Percentiles rank a stretch among this genome's conserved stretches.
phyloP scores from a whole-genome alignment of 2,888 invertebrate genomes.

The Adelognathus sp. region DNA sequence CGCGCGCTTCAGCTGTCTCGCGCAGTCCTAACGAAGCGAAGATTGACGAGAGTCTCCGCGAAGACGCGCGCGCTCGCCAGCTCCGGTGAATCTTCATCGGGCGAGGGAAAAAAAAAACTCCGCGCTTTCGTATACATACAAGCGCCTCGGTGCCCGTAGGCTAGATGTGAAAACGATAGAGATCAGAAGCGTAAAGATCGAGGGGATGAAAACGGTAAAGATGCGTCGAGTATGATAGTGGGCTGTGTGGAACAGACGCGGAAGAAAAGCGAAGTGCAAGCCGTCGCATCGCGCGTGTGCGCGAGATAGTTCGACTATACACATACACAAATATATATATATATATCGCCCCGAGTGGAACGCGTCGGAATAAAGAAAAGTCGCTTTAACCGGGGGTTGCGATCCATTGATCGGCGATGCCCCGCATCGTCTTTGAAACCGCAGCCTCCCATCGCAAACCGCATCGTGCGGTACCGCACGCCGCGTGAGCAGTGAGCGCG shows the following conservation, averaged over 20 bases:
- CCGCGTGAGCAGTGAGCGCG: constrained; percentile 9
- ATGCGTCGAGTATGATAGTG: neutral
- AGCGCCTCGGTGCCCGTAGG: neutral
- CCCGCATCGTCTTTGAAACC: constrained; percentile 56
- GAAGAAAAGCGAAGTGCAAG: constrained; percentile 37
- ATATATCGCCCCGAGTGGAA: constrained; percentile 51
- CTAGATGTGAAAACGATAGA: constrained; percentile 46
- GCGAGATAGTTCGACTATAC: constrained; percentile 34
- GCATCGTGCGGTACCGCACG: constrained; percentile 50
- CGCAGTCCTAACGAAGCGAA: constrained; percentile 33
- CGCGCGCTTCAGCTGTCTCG: constrained; percentile 35
- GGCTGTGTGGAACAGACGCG: neutral
- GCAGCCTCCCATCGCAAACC: constrained; percentile 56
- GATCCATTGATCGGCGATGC: constrained; percentile 61
- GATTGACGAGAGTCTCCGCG: constrained; percentile 41
- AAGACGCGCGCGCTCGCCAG: neutral
- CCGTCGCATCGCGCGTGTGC: constrained; percentile 25
- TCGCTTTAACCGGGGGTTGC: constrained; percentile 50
- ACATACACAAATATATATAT: no score
- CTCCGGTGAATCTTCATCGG: neutral
- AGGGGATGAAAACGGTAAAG: constrained; percentile 29
- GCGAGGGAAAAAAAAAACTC: neutral
- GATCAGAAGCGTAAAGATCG: constrained; percentile 45
- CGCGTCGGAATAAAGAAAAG: constrained; percentile 53
- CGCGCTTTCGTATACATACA: neutral